Conservation (phyloP, 2,113 vertebrate genomes). For the Bos javanicus region DNA sequence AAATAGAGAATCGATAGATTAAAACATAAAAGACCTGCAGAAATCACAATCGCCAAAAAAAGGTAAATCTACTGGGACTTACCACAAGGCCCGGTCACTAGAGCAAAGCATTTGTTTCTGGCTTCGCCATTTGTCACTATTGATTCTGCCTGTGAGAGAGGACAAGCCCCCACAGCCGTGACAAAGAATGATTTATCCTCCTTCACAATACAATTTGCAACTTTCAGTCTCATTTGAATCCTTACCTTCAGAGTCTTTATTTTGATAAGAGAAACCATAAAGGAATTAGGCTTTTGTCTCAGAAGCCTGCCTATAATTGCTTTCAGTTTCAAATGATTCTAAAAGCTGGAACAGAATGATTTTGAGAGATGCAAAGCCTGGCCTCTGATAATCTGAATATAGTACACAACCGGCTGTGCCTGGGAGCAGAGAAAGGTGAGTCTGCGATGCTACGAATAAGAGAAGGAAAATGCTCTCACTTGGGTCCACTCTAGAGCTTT, state of each 20-base stretch:
- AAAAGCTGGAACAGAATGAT: neutral
- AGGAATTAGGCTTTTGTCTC: constrained; percentile 31
- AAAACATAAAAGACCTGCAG: constrained; percentile 30
- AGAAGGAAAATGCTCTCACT: neutral
- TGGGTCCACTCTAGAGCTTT: neutral
- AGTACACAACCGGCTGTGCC: too few species aligned
- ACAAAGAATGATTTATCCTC: constrained; percentile 12
- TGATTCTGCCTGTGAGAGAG: constrained; percentile 16
- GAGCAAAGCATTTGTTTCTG: neutral
- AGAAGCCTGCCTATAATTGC: constrained; percentile 34
- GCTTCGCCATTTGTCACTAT: neutral
- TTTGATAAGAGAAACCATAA: neutral
- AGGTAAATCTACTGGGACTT: neutral
- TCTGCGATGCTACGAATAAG: fast-evolving
- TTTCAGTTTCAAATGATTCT: constrained; percentile 28
- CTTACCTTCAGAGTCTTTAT: constrained; percentile 38
- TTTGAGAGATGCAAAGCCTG: neutral
- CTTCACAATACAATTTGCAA: neutral
- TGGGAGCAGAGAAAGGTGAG: neutral
- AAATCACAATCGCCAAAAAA: neutral
- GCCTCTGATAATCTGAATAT: neutral
- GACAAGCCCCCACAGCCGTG: neutral
- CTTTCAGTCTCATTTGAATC: constrained; percentile 22
- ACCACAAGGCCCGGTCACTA: neutral
- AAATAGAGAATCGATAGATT: constrained; percentile 26